These are phyloP conservation scores for Amphipyra tragopoginis DNA, from an alignment of 2,888 invertebrate species.

Conservation along the genomic window DNA sequence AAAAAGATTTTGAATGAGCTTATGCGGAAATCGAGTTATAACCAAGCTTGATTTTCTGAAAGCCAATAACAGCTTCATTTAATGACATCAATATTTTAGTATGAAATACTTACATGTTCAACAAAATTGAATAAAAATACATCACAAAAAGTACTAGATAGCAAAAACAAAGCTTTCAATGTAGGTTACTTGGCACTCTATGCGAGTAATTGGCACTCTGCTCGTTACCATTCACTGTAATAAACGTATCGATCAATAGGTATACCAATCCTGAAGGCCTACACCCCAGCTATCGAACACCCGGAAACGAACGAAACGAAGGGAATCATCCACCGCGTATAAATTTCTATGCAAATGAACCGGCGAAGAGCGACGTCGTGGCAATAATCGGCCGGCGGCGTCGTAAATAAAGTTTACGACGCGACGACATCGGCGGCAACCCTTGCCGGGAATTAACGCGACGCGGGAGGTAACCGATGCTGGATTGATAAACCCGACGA, in stretches of 20 bases:
- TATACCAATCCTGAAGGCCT: constrained; percentile 40
- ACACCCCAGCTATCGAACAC: constrained; percentile 59
- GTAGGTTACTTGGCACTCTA: constrained; percentile 44
- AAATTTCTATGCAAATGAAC: constrained; percentile 86
- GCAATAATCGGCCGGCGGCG: constrained; percentile 79
- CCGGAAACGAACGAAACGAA: constrained; percentile 63
- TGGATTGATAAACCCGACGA: constrained; percentile 59
- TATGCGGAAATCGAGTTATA: too few relatives aligned
- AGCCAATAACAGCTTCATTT: too few relatives aligned
- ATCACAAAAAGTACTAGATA: constrained; percentile 13
- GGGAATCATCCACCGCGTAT: constrained; percentile 77
- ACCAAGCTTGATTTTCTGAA: too few relatives aligned
- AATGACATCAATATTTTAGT: too few relatives aligned
- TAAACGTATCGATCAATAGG: constrained; percentile 52
- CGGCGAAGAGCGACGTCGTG: constrained; percentile 75
- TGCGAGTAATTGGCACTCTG: constrained; percentile 46
- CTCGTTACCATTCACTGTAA: constrained; percentile 27
- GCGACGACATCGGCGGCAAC: constrained; percentile 75
- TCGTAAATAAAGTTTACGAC: constrained; percentile 85
- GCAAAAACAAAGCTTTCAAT: constrained; percentile 24
- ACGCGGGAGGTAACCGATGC: constrained; percentile 74
- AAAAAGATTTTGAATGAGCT: too few relatives aligned
- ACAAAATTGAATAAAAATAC: background rate
- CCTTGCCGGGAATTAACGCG: constrained; percentile 78
- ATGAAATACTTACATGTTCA: background rate